Base-by-base conservation (phyloP, 2,797 vertebrate genomes). In the Danio tinwini region DNA sequence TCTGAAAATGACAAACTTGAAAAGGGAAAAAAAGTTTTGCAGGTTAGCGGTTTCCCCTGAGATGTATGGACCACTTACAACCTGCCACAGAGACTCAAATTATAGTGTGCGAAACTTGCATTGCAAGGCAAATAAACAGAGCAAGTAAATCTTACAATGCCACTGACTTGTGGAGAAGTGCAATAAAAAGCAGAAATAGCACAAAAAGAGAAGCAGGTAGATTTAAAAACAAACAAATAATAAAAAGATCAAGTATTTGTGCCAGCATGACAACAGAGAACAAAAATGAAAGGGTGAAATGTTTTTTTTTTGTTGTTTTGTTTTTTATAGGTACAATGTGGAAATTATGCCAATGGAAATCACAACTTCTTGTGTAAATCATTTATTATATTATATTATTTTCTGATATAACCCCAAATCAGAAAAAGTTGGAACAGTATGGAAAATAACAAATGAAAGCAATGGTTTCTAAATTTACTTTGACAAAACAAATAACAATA, bases 1-100 rank as follows among this genome's bases (percentile, higher is more conserved):
- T 70, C 70, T 62, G n/a, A 52, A 63, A 75, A 62, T 63, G 44
- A 62, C 50, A 37, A 62, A 62, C 47, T 63, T 52, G 17, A 16
- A 62, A 75, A 64, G 5, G 11, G 11, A 29, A 29, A 29, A 78
- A 70, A 19, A 9, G n/a, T n/a, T 59, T 39, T 78, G 53, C 52
- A 71, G 61, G n/a, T 71, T 62, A 69, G 8, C 55, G 40, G 56
- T 50, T n/a, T 64, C 47, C 40, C 19, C n/a, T 14, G 17, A 61
- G 55, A 59, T 12, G 44, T 19, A 29, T 7, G 55, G 29, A 29
- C 17, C 53, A 73, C 71, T 73, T 73, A 29, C 53, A 59, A 45
- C 13, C 55, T 42, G 14, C 19, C 37, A 61, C 17, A 61, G 12
- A 61, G 14, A 5, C 10, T 40, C 16, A 62, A 8, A 50, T 50